These are phyloP conservation scores for Amazona finschi DNA, from an alignment of 2,797 vertebrate genomes.

Conservation along the genomic window DNA sequence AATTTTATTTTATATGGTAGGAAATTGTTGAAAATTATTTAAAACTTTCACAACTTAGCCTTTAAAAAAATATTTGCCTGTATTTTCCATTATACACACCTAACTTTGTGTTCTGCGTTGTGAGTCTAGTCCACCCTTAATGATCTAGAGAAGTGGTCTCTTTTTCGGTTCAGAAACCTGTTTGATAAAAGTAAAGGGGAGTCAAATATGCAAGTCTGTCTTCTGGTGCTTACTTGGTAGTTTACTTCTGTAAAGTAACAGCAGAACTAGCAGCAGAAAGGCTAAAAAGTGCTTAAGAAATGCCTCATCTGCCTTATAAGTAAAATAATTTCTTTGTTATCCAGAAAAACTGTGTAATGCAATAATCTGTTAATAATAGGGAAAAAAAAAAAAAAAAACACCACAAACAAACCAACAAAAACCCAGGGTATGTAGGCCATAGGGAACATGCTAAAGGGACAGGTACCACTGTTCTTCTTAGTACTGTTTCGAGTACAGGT, in stretches of 20 bases:
- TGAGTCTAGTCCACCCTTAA: not conserved
- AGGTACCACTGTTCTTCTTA: not conserved
- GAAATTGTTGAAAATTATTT: not conserved
- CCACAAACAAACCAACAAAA: not conserved
- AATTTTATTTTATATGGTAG: not conserved
- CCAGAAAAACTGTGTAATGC: not conserved
- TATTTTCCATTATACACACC: not conserved
- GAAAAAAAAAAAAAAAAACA: not conserved
- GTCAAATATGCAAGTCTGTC: not conserved
- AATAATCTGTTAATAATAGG: not conserved
- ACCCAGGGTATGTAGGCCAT: not conserved
- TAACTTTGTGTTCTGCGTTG: not conserved
- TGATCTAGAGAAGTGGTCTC: not conserved
- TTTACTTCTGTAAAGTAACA: not conserved
- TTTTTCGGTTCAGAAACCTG: not conserved
- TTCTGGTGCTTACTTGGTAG: not conserved
- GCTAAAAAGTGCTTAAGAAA: not conserved
- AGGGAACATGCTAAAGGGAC: not conserved
- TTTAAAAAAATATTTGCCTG: not conserved
- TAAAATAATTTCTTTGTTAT: not conserved
- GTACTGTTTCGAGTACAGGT: not conserved
- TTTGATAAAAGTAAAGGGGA: not conserved
- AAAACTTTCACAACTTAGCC: not conserved
- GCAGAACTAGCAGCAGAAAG: not conserved
- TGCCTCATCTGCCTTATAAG: not conserved